Conservation (phyloP, 2,113 vertebrate species). For the Patagioenas fasciata region DNA sequence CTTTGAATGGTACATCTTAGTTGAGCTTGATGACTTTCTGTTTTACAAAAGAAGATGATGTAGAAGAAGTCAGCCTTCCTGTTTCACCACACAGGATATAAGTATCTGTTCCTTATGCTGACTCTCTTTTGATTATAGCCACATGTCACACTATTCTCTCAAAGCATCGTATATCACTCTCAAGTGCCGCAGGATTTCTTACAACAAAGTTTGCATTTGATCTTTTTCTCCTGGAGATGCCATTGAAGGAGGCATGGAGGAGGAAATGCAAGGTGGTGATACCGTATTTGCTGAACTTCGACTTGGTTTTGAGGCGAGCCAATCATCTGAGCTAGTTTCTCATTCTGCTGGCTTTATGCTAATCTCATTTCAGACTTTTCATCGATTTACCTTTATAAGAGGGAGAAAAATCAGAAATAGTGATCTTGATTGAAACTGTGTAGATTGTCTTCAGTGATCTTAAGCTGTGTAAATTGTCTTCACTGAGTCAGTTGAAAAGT, state of each 20-base stretch:
- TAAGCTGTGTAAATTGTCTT: neutral
- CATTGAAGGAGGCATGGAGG: neutral
- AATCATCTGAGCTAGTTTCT: neutral
- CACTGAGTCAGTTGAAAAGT: neutral
- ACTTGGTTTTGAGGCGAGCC: neutral
- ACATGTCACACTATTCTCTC: neutral
- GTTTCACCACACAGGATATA: neutral
- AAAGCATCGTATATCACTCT: neutral
- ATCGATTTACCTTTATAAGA: neutral
- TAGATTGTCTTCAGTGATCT: neutral
- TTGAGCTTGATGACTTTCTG: neutral
- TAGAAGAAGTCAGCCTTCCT: fast-evolving
- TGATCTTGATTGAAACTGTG: neutral
- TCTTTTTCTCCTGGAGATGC: neutral
- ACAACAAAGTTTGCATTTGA: neutral
- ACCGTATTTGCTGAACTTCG: neutral
- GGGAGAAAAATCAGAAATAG: neutral
- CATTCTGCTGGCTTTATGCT: neutral
- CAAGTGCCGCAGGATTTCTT: neutral
- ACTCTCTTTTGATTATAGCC: neutral
- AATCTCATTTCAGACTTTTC: neutral
- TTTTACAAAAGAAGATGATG: neutral
- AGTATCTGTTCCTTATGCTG: neutral
- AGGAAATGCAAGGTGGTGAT: neutral
- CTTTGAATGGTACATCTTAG: neutral